Evolutionary conservation across 2,888 invertebrate species (phyloP), one percentile per base, ranked within the genome.

Genomic region (Spisula solida): DNA sequence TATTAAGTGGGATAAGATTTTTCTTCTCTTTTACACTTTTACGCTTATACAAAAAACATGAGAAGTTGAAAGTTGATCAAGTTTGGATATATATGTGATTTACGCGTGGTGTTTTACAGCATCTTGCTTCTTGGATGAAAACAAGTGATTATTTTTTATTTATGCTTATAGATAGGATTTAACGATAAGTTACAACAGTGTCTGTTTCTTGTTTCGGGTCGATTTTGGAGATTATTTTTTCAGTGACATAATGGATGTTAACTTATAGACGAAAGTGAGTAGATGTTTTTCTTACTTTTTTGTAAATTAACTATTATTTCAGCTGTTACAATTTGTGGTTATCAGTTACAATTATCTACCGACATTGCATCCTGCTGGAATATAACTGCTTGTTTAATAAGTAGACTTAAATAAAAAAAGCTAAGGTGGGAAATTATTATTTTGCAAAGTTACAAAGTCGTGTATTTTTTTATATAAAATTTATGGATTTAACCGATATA

Each of bases 221-320:
- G 18, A 75, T 34, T 75, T 75, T 75, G 75, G 75, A 75, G 6
- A 25, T 75, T 34, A 25, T 75, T 75, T 18, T 31, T 75, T 75
- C 31, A 31, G 14, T 75, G 31, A 18, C 25, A 75, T 75, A 66
- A 75, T 75, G 75, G 75, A 75, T 34, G 75, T 75, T 25, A 18
- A 75, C 29, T 34, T 34, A 12, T 75, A 75, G 25, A 75, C 31
- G 31, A 75, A 75, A 31, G 75, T 75, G 75, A 75, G 75, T 75
- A 75, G 31, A 14, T 70, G 29, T n/a, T 56, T 56, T 56, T 56
- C 18, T 56, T 41, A 2, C 8, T 8, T 41, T 41, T 18, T 56
- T 56, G 56, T 56, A 18, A 56, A 56, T n/a, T n/a, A n/a, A 56
- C 20, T 56, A 18, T 56, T 56, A n/a, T 56, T 56, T 6, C n/a